Conservation (phyloP, 2,797 vertebrate genomes). For the Pygocentrus nattereri region DNA sequence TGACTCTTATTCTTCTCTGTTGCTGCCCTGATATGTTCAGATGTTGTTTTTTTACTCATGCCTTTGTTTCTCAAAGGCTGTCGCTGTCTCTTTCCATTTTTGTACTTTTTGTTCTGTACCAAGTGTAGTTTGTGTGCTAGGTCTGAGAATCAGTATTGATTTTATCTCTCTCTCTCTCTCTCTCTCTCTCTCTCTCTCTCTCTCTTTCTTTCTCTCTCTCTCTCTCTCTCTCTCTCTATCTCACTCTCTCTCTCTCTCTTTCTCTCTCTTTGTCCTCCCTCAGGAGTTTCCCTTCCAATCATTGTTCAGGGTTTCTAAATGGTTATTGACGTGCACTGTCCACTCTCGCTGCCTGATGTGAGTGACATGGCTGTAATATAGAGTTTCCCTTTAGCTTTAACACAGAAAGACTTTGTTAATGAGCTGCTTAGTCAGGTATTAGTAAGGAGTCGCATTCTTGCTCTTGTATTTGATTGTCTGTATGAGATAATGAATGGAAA, state of each 20-base stretch:
- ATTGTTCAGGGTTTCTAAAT: constrained; percentile 39
- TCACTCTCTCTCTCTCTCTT: too few relatives aligned
- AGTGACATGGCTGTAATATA: neutral
- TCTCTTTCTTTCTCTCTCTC: neutral
- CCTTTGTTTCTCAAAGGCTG: neutral
- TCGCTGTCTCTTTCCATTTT: neutral
- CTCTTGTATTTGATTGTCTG: neutral
- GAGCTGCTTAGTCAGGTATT: neutral
- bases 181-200: neutral
- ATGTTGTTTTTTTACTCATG: constrained; percentile 7
- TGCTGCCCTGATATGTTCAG: neutral
- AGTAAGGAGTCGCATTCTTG: neutral
- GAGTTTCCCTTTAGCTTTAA: neutral
- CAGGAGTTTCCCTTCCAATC: constrained; percentile 19
- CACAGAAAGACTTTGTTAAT: neutral
- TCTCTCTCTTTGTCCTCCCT: too few relatives aligned
- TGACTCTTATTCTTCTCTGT: neutral
- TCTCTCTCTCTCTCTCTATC: neutral
- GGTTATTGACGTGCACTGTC: constrained; percentile 31
- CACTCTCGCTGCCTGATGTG: constrained; percentile 19
- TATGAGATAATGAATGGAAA: too few relatives aligned
- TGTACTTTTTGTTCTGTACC: constrained; percentile 9
- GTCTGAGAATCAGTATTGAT: constrained; percentile 41
- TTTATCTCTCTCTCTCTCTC: constrained; percentile 5
- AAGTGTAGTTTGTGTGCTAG: constrained; percentile 21